Percentiles rank a stretch among this genome's conserved stretches.
These are phyloP conservation scores for Carassius carassius DNA, from an alignment of 2,113 vertebrate genomes.

Conservation along the genomic window DNA sequence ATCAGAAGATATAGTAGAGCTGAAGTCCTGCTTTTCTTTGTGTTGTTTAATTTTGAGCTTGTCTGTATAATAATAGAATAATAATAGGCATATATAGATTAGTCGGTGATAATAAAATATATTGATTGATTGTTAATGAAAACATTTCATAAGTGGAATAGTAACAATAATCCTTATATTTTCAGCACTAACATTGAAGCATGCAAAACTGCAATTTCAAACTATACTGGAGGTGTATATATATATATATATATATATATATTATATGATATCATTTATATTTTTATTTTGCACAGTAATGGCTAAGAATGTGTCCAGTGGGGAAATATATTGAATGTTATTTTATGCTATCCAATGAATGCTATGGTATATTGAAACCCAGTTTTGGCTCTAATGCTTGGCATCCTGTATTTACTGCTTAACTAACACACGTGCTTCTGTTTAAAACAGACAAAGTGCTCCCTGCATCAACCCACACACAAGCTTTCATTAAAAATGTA, in stretches of 20 bases:
- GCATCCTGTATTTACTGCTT: not conserved
- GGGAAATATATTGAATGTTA: not conserved
- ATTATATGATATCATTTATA: too few species aligned
- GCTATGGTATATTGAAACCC: not conserved
- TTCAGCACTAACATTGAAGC: not conserved
- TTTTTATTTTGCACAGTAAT: not conserved
- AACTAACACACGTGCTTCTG: not conserved
- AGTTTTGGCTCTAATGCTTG: not conserved
- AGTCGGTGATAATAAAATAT: too few species aligned
- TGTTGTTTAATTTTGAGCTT: not conserved
- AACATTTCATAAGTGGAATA: too few species aligned
- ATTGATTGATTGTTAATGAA: too few species aligned
- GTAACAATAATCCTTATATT: not conserved
- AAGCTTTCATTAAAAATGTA: conserved; percentile 37
- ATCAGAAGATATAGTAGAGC: not conserved
- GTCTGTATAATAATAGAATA: not conserved
- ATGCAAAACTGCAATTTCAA: not conserved
- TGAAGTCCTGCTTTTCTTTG: not conserved
- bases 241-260: too few species aligned
- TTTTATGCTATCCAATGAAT: not conserved
- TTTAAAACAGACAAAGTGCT: conserved; percentile 13
- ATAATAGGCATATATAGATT: too few species aligned
- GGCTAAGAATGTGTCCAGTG: not conserved
- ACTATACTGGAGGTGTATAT: not conserved
- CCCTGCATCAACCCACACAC: conserved; percentile 6